Base-by-base conservation (phyloP, 2,113 vertebrate species). In the Corythornis madagascariensis region DNA sequence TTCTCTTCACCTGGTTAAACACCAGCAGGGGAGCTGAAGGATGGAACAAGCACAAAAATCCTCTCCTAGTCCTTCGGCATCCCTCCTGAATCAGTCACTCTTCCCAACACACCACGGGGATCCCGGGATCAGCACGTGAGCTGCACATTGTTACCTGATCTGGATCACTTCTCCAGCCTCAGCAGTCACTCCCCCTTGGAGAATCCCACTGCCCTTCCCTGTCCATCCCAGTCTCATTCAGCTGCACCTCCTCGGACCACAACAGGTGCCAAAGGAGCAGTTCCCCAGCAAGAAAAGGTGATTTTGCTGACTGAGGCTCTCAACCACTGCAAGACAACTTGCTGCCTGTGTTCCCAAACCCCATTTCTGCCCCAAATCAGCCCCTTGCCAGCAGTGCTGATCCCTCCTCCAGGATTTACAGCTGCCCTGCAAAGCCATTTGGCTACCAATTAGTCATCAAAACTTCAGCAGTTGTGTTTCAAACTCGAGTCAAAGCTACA, bases 141-240 rank as follows among this genome's bases (percentile, higher is more conserved):
- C 81, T 24, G 53, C n/a, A 55, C 13, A 1, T 31, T 76, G 22
- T 47, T 9, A 76, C 29, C 42, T 71, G 3, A 59, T 35, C 20
- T 22, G 13, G 7, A 60, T 47, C 28, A 26, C 19, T 8, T 63
- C 20, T 50, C 50, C 42, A 25, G 5, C 20, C 61, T 82, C 16
- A 3, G 52, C 2, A 0, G 57, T 45, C 38, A 2, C 2, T 0
- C 10, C 14, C 26, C 7, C 1, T 43, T 6, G 55, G 38, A 69
- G 19, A 66, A n/a, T 15, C 45, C 35, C 4, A 1, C 21, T 83
- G 29, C 59, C 24, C 53, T 64, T 82, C 40, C 42, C 64, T 71
- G 35, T 64, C 29, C 21, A 31, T 57, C 64, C 50, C 59, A 43
- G 6, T 0, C 3, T 42, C 40, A 22, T 18, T 65, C 42, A 19